Base-by-base conservation (phyloP, 2,888 invertebrate genomes). In the Auanema freiburgensis region DNA sequence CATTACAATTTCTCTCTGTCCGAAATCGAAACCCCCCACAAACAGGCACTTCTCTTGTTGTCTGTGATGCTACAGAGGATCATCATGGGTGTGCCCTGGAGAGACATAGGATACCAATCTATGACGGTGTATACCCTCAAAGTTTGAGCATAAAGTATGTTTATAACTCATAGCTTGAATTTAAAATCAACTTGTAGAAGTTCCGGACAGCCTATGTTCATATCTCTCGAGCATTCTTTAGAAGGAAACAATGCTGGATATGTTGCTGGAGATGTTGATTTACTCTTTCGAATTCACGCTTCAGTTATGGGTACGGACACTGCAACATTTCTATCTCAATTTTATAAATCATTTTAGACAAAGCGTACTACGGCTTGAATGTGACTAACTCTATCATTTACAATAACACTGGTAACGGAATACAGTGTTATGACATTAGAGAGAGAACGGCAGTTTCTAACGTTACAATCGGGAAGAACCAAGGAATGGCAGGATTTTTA, bases 351-450 rank as follows among this genome's bases (percentile, higher is more conserved):
- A 10, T 56, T 77, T 57, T 55, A 76, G 80, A 81, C 66, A 80
- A 81, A 63, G 79, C 81, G 4, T 79, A 77, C 58, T 92, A 90
- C 84, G 95, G 96, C 84, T 86, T 96, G 59, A 92, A 92, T 79
- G 88, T 98, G 18, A 90, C 91, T 0, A 90, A 92, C 79, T 91
- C 92, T 1, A 89, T 90, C 42, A 89, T 97, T 65, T 89, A 90
- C 1, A 90, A 91, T 84, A 98, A 98, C 86, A 90, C 90, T 74
- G 96, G 96, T 0, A 89, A 94, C 83, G 98, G 98, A 11, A 89
- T 98, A 57, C 91, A 89, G n/a, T 89, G 92, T 14, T 92, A 94
- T 84, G 92, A 93, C 84, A 87, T 96, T 60, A 88, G 95, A 5
- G 84, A 84, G 40, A 59, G 83, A n/a, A 75, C 77, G 2, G 79